Percentiles rank a stretch among this genome's conserved stretches.
phyloP scores from a whole-genome alignment of 2,113 vertebrate species.

The Mus pahari region DNA sequence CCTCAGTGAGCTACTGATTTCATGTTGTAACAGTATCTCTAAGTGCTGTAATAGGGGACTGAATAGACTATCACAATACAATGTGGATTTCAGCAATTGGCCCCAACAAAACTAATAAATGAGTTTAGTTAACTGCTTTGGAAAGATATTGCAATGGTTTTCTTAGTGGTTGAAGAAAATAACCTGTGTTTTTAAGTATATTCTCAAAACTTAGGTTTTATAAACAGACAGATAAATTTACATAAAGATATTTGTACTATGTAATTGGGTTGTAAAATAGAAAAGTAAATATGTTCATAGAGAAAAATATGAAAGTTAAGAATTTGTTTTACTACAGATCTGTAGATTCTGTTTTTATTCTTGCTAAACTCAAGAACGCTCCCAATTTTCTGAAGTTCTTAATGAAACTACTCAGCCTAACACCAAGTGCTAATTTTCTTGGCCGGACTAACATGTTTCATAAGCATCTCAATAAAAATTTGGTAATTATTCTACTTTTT shows the following conservation, averaged over 20 bases:
- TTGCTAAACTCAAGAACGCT: background rate
- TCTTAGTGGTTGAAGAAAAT: background rate
- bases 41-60: background rate
- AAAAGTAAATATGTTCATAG: background rate
- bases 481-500: background rate
- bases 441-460: background rate
- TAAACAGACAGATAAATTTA: background rate
- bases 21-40: background rate
- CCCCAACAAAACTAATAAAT: background rate
- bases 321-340: background rate
- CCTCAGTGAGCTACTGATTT: background rate
- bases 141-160: background rate
- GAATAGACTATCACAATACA: background rate
- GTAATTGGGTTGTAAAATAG: background rate
- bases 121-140: background rate
- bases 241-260: background rate
- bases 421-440: background rate
- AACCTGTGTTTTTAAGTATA: background rate
- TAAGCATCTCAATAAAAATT: background rate
- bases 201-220: background rate
- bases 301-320: background rate
- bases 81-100: background rate
- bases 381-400: background rate
- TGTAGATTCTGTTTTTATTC: background rate
- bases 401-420: background rate